Evolutionary conservation across 2,113 vertebrate species (phyloP), one percentile per base, ranked within the genome.

Genomic region (Phalacrocorax carbo): DNA sequence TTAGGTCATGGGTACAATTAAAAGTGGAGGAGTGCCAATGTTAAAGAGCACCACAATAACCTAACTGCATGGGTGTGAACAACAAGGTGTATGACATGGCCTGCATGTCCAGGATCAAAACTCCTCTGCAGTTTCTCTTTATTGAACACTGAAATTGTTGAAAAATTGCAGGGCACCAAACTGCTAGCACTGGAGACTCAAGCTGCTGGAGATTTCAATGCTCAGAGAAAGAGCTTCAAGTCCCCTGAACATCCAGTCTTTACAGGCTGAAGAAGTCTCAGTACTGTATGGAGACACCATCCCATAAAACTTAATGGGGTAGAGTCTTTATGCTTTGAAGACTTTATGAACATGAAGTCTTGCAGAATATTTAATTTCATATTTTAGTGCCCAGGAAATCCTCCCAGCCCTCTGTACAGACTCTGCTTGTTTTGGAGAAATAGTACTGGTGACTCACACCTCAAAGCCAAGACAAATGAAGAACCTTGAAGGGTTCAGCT

Each of bases 401-500:
- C 64, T 85, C 79, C 49, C n/a, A 66, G 75, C 32, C 9, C 55
- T 72, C 77, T 69, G 44, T 42, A 81, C 48, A 68, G 70, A 32
- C 54, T 61, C 40, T 46, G 70, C 48, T 95, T 11, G 0, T 69
- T 82, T 55, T 32, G 17, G 21, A 86, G 87, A 62, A 77, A 52
- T 3, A 30, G 66, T 21, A 27, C 38, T 23, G 64, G 83, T 86
- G 93, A 96, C 92, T 95, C 83, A 87, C 66, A 69, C 73, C 97
- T 93, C 96, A 79, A 91, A 93, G 86, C 77, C 83, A 85, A 87
- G 91, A 84, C 44, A 92, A 95, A 90, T 1, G 3, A 88, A 91
- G 91, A 91, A 61, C 88, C 93, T 91, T 65, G 81, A 88, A 51
- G 88, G 79, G 83, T 76, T 65, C 88, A 72, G 92, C 84, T 96